Conservation (phyloP, 2,113 vertebrate species). For the Pseudopodoces humilis region DNA sequence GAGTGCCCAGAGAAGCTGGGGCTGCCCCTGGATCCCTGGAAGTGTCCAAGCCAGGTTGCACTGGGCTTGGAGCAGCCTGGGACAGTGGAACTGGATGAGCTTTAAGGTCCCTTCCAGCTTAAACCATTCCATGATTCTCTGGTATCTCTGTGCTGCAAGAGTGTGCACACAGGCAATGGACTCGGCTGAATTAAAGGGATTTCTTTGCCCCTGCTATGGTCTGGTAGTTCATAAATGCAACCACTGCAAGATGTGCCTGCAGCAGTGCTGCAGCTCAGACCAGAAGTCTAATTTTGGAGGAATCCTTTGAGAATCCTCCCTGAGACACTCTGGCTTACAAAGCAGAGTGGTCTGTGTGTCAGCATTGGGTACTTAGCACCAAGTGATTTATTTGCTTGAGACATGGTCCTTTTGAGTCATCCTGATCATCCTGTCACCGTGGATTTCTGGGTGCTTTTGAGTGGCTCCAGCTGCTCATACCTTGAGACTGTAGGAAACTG, state of each 20-base stretch:
- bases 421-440: not conserved
- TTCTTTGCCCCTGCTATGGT: not conserved
- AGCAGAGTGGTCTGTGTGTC: not conserved
- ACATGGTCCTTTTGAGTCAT: not conserved
- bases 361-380: not conserved
- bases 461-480: not conserved
- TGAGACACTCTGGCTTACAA: not conserved
- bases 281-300: not conserved
- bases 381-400: not conserved
- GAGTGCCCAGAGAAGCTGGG: not conserved
- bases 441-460: not conserved
- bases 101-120: not conserved
- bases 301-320: not conserved
- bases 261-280: not conserved
- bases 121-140: not conserved
- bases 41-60: not conserved
- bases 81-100: not conserved
- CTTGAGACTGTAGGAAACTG: not conserved
- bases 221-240: not conserved
- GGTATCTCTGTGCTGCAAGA: not conserved
- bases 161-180: not conserved
- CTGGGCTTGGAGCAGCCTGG: not conserved
- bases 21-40: not conserved
- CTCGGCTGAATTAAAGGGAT: not conserved
- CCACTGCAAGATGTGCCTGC: not conserved